These are phyloP conservation scores for Pocillopora damicornis DNA, from an alignment of 64 coral and sea anemone genomes.

Conservation along the genomic window DNA sequence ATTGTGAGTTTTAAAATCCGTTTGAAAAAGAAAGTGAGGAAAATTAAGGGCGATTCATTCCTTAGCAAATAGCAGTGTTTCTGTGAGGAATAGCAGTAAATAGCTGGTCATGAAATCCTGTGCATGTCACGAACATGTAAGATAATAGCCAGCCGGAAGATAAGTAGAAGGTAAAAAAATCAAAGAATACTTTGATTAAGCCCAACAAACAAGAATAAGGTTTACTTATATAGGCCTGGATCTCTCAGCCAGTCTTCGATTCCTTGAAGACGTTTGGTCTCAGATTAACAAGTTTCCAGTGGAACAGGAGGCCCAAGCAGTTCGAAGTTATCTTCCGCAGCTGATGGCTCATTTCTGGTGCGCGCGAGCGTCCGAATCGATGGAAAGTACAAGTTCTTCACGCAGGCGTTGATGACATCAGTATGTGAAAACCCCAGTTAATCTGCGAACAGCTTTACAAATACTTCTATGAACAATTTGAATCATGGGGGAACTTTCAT, in stretches of 20 bases:
- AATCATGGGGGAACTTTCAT: no score
- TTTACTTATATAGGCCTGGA: neutral
- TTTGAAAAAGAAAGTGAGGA: neutral
- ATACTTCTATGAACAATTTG: no score
- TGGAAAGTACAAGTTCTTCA: conserved; percentile 38
- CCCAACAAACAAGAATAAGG: no score
- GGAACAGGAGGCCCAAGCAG: neutral
- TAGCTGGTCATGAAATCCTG: neutral
- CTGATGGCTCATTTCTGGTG: neutral
- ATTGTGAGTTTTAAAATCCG: neutral
- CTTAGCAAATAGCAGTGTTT: neutral
- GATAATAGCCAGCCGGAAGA: neutral
- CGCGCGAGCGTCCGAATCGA: conserved; percentile 42
- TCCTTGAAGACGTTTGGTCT: neutral
- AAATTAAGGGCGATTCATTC: neutral
- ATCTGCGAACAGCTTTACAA: conserved; percentile 70
- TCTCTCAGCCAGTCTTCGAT: neutral
- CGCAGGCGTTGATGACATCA: conserved; percentile 50
- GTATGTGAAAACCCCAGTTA: conserved; percentile 56
- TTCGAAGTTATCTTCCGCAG: neutral
- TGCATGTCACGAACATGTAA: neutral
- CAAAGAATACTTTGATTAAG: no score
- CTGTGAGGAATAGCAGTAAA: conserved; percentile 2
- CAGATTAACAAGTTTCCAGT: neutral
- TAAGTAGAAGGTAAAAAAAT: neutral